Evolutionary conservation across 2,113 vertebrate species (phyloP).

Genomic region (Coptodon rendalli): DNA sequence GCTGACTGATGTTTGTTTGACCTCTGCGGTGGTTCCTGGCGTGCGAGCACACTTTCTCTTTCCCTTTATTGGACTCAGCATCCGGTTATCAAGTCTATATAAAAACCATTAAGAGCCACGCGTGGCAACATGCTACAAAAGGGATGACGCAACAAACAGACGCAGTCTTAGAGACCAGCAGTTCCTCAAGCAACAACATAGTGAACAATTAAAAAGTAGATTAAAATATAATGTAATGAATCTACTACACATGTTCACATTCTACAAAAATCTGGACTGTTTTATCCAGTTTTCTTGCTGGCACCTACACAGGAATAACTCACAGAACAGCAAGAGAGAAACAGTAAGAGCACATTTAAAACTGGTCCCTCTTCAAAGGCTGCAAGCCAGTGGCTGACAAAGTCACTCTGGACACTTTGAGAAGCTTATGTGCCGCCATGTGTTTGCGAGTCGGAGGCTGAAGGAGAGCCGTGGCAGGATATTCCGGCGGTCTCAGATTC

Average conservation of each 20-base stretch:
- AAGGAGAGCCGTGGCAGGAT: not conserved
- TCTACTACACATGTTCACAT: not conserved
- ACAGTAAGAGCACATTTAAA: not conserved
- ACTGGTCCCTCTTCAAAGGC: not conserved
- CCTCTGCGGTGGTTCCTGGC: not conserved
- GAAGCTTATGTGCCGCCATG: not conserved
- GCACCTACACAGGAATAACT: not conserved
- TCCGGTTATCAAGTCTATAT: not conserved
- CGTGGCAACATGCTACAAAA: not conserved
- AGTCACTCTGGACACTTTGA: not conserved
- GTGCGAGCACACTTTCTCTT: not conserved
- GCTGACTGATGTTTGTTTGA: not conserved
- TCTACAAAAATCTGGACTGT: not conserved
- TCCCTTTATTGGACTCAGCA: not conserved
- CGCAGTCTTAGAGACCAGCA: not conserved
- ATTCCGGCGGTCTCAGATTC: constrained; percentile 47
- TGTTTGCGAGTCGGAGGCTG: not conserved
- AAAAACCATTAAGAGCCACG: not conserved
- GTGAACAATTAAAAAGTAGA: not conserved
- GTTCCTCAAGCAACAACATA: not conserved
- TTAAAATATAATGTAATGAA: not conserved
- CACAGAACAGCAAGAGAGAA: not conserved
- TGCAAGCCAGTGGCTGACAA: not conserved
- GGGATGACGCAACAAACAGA: not conserved
- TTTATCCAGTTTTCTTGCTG: not conserved